Conservation (phyloP, 2,888 invertebrate species). For the Polyommatus iphigenia region DNA sequence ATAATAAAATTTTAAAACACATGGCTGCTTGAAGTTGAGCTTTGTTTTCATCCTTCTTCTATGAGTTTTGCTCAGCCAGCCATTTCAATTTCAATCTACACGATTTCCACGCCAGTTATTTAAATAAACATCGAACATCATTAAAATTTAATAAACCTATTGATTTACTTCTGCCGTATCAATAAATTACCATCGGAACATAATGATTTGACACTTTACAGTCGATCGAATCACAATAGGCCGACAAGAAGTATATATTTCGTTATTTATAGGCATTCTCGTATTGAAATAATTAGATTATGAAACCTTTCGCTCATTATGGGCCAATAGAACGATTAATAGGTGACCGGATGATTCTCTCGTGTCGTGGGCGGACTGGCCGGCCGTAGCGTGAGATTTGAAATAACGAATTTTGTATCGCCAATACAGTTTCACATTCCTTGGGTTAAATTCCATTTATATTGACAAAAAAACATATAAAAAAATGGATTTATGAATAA, state of each 20-base stretch:
- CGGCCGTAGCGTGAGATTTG: conserved; percentile 3
- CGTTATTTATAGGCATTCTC: conserved; percentile 17
- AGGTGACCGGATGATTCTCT: conserved; percentile 19
- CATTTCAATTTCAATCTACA: neutral
- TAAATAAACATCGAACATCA: neutral
- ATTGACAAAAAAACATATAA: neutral
- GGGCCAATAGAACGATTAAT: conserved; percentile 21
- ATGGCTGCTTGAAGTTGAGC: no score
- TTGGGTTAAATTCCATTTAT: conserved; percentile 5
- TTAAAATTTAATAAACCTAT: conserved; percentile 2
- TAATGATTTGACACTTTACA: conserved; percentile 5
- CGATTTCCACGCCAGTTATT: neutral
- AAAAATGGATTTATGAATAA: neutral
- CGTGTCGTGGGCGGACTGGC: conserved; percentile 12
- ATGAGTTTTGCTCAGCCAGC: no score
- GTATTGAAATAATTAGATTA: conserved; percentile 11
- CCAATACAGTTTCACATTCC: conserved; percentile 13
- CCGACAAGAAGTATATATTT: neutral
- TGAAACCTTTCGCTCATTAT: conserved; percentile 23
- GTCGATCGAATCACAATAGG: neutral
- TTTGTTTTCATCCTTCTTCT: no score
- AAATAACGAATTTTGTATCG: conserved; percentile 17
- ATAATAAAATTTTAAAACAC: no score
- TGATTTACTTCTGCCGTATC: neutral
- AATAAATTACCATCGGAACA: neutral